These are phyloP conservation scores for Elephantulus edwardii DNA, from an alignment of 2,113 vertebrate species.

Conservation along the genomic window DNA sequence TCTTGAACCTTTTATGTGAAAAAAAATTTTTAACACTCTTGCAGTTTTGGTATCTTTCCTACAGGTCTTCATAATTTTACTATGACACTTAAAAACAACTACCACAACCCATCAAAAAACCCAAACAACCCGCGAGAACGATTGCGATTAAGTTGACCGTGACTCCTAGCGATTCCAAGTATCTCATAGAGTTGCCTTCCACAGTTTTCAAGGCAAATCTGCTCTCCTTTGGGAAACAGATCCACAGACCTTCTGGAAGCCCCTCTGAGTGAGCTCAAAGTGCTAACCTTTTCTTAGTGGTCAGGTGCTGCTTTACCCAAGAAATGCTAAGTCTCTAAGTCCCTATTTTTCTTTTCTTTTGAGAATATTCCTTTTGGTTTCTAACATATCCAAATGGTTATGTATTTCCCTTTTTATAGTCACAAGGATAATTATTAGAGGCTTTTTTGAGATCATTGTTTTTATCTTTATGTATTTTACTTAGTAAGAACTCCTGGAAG, in stretches of 20 bases:
- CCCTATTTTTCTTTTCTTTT: conserved; percentile 18
- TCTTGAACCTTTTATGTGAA: background rate
- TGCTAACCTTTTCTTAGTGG: background rate
- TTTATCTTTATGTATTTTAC: background rate
- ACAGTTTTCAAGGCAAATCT: background rate
- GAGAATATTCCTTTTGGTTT: conserved; percentile 17
- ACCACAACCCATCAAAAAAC: too few relatives aligned
- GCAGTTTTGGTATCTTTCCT: background rate
- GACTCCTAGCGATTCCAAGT: background rate
- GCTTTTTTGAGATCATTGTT: background rate
- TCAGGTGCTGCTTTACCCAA: background rate
- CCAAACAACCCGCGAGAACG: background rate
- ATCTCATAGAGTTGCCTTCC: background rate
- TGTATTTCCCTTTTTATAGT: background rate
- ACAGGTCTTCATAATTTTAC: background rate
- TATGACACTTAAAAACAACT: background rate
- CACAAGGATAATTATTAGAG: background rate
- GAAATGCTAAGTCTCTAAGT: background rate
- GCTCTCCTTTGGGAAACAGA: background rate
- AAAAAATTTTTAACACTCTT: background rate
- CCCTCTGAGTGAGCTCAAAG: background rate
- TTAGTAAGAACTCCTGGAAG: background rate
- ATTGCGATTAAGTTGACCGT: background rate
- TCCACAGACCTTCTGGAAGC: background rate
- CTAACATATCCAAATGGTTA: background rate